Conservation (phyloP, 2,888 invertebrate genomes). For the Dysmachus trigonus region DNA sequence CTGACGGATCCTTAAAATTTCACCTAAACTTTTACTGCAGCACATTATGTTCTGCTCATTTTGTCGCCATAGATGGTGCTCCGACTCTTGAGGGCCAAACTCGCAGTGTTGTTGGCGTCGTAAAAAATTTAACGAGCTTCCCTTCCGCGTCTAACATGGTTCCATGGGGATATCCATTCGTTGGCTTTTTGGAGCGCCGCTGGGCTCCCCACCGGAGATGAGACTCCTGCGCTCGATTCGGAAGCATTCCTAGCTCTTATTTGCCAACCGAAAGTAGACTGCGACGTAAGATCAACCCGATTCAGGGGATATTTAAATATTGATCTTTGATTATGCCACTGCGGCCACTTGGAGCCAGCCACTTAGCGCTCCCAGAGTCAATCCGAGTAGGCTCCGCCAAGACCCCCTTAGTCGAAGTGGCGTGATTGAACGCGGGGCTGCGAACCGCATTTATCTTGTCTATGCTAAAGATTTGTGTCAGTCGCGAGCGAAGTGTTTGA, state of each 20-base stretch:
- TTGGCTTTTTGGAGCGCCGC: neutral
- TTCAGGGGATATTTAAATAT: conserved; percentile 18
- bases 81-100: neutral
- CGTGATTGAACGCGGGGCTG: neutral
- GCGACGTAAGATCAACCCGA: neutral
- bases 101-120: neutral
- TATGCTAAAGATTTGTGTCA: neutral
- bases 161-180: neutral
- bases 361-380: neutral
- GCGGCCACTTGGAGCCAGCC: neutral
- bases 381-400: neutral
- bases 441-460: neutral
- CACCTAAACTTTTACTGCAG: conserved; percentile 15
- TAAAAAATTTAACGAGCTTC: conserved; percentile 14
- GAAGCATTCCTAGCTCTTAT: neutral
- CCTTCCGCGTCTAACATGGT: neutral
- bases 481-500: neutral
- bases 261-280: neutral
- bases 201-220: neutral
- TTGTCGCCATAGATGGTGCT: neutral
- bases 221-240: neutral
- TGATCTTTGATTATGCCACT: conserved; percentile 22
- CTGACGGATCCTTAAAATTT: conserved; percentile 5
- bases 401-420: neutral
- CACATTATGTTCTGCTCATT: neutral